Evolutionary conservation across 2,113 vertebrate genomes (phyloP), one percentile per base, ranked within the genome.

Genomic region (Saguinus midas): DNA sequence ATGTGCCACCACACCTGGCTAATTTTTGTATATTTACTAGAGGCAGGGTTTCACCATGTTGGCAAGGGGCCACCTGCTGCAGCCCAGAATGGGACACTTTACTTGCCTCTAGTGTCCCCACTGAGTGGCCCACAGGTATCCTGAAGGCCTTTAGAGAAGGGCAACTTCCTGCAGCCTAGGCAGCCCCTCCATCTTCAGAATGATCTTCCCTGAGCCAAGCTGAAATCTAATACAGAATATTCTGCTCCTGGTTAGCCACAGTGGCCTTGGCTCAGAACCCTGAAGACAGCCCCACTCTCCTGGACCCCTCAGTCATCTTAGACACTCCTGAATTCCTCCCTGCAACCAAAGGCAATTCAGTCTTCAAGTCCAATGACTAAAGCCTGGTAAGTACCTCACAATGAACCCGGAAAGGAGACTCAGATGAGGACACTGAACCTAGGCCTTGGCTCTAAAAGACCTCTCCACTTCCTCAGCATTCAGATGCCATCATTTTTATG

Each of bases 111-210:
- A n/a, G 6, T 6, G 40, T 37, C 11, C 61, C 50, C 14, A 21
- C 37, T 29, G 16, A n/a, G 55, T 0, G 2, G 23, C 16, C 61
- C 3, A 0, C 45, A 12, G 9, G 25, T 48, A 20, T 8, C 79
- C 64, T 23, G 11, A 35, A 72, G 8, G 20, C 45, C 55, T n/a
- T 23, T 50, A 48, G 52, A 25, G 35, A 80, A 57, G 20, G n/a
- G 29, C 35, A 32, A 29, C 14, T 55, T 73, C 70, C 86, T 81
- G 17, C 13, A 32, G 55, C 40, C 27, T 3, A 20, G 16, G 25
- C 45, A 57, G 80, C 21, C 48, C 29, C 66, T 57, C 10, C 20
- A 43, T 40, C 23, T 43, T 58, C 66, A 45, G 14, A 72, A 64
- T 9, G 43, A 37, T 58, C 57, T 58, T 82, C 43, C 45, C 32